Percentiles rank a stretch among this genome's conserved stretches.
phyloP scores from a whole-genome alignment of 1,140 invertebrate genomes.

The Trichoplusia ni region DNA sequence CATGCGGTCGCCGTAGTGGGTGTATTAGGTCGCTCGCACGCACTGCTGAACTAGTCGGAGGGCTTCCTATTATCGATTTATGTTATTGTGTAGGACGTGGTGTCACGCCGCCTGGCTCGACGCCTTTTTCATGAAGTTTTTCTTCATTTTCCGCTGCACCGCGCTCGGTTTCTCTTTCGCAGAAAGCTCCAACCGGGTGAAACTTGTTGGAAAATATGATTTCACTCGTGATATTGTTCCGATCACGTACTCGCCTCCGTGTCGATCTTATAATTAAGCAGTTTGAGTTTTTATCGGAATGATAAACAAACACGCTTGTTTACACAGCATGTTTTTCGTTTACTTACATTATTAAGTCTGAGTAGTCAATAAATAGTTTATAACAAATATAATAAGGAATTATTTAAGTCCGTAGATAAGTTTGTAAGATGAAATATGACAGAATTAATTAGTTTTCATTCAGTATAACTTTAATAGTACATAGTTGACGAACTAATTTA shows the following conservation, averaged over 20 bases:
- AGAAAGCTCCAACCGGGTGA: constrained; percentile 61
- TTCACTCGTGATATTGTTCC: constrained; percentile 65
- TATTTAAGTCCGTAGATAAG: neutral
- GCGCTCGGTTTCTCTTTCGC: constrained; percentile 64
- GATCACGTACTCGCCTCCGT: constrained; percentile 33
- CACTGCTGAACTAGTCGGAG: constrained; percentile 80
- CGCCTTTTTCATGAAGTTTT: constrained; percentile 64
- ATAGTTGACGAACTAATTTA: neutral
- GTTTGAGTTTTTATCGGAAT: neutral
- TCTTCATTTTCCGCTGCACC: constrained; percentile 54
- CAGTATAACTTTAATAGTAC: neutral
- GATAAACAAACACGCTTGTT: neutral
- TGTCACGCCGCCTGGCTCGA: constrained; percentile 52
- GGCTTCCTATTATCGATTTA: constrained; percentile 80
- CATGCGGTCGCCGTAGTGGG: constrained; percentile 67
- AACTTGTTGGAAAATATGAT: constrained; percentile 69
- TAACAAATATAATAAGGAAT: neutral
- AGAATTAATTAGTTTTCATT: neutral
- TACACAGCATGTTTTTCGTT: neutral
- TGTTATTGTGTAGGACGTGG: constrained; percentile 65
- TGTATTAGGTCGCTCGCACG: constrained; percentile 80
- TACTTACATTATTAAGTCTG: neutral
- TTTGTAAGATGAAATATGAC: neutral
- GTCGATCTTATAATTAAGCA: constrained; percentile 3
- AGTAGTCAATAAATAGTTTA: neutral